Evolutionary conservation across 2,113 vertebrate genomes (phyloP).

Genomic region (Picathartes gymnocephalus): DNA sequence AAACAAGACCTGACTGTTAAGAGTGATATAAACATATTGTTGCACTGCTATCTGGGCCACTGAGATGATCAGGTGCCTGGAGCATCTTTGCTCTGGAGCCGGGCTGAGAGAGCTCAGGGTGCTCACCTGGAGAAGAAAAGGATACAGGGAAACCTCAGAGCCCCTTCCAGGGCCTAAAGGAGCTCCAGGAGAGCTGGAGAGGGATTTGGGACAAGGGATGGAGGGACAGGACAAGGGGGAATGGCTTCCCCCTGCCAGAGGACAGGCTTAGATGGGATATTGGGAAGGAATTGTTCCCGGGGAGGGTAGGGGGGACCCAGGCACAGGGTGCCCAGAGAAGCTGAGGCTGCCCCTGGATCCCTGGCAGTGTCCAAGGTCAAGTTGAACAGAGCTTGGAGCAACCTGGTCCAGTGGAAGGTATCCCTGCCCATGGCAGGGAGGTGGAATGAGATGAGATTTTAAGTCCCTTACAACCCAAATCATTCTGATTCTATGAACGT

Average conservation of each 20-base stretch:
- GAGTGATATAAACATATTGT: not conserved
- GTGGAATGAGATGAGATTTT: not conserved
- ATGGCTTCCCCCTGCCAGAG: not conserved
- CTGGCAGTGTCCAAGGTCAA: not conserved
- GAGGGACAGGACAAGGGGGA: not conserved
- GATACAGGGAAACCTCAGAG: not conserved
- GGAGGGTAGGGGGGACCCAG: too few species aligned
- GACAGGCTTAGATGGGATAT: too few species aligned
- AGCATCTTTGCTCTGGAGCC: not conserved
- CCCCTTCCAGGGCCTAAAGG: not conserved
- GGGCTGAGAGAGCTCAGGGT: not conserved
- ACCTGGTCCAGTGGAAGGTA: rapidly evolving
- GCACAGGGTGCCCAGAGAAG: not conserved
- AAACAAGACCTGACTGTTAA: not conserved
- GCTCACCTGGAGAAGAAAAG: not conserved
- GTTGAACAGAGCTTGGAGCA: not conserved
- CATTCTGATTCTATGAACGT: not conserved
- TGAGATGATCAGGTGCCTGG: not conserved
- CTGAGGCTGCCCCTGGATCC: not conserved
- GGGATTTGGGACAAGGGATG: not conserved
- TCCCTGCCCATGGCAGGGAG: not conserved
- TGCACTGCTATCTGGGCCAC: not conserved
- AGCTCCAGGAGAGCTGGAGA: not conserved
- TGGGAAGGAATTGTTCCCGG: not conserved
- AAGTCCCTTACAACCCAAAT: not conserved